A percentile compares a stretch with the other conserved stretches of the same genome.
phyloP scores from a whole-genome alignment of 2,797 vertebrate genomes.

The Neostethus bicornis region DNA sequence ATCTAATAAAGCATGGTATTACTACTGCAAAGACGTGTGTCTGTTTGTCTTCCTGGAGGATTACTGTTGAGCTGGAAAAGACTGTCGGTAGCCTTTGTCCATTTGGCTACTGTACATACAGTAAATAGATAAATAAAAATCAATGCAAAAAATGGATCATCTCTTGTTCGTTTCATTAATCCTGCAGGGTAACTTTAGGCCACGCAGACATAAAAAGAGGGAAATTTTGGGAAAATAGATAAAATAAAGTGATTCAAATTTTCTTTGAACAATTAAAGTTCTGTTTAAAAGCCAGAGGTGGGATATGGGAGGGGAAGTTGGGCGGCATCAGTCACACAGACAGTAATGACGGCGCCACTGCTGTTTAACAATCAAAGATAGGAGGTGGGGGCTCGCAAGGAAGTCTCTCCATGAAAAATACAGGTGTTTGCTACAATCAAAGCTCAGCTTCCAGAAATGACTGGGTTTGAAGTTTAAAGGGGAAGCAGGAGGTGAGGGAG shows the following conservation, averaged over 20 bases:
- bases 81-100: constrained; percentile 39
- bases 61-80: constrained; percentile 58
- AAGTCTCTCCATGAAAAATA: constrained; percentile 85
- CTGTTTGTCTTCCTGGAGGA: constrained; percentile 68
- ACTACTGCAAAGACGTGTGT: constrained; percentile 62
- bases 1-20: constrained; percentile 76
- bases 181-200: constrained; percentile 38
- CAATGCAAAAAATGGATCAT: constrained; percentile 36
- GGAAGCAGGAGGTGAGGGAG: constrained; percentile 54
- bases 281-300: constrained; percentile 73
- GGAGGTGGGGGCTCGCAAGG: constrained; percentile 80
- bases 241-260: constrained; percentile 67
- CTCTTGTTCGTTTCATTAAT: constrained; percentile 28
- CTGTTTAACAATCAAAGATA: constrained; percentile 87
- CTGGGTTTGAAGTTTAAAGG: constrained; percentile 83
- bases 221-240: constrained; percentile 64
- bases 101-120: constrained; percentile 29
- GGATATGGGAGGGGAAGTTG: constrained; percentile 72
- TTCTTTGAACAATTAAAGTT: constrained; percentile 71
- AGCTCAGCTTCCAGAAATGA: constrained; percentile 82
- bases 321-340: constrained; percentile 79
- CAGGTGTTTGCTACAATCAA: constrained; percentile 87
- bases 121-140: too few species aligned
- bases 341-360: constrained; percentile 83
- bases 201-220: constrained; percentile 4